Conservation (phyloP, 2,888 invertebrate genomes). For the Galerucella pusilla region DNA sequence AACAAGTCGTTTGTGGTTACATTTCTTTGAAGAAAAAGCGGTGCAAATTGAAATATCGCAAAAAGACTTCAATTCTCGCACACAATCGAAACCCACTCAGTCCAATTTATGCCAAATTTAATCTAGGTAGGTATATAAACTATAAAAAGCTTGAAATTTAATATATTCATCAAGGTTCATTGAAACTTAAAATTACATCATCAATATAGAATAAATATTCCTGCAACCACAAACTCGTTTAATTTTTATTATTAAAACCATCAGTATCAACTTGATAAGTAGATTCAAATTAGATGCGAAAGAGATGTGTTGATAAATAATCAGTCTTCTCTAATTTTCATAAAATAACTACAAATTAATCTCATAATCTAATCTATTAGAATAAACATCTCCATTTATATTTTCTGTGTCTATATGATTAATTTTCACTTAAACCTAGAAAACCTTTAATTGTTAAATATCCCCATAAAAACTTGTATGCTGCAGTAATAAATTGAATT, state of each 20-base stretch:
- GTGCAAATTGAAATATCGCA: conserved; percentile 1
- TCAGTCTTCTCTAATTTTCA: not conserved
- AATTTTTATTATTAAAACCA: conserved; percentile 22
- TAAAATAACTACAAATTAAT: not conserved
- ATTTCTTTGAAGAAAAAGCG: not conserved
- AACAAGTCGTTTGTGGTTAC: no score
- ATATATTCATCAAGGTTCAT: conserved; percentile 40
- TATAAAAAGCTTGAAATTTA: conserved; percentile 23
- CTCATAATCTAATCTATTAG: not conserved
- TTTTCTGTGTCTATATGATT: no score
- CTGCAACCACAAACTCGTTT: conserved; percentile 30
- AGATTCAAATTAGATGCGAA: conserved; percentile 25
- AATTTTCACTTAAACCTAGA: no score
- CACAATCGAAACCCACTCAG: conserved; percentile 28
- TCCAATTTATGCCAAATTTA: not conserved
- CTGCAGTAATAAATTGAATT: no score
- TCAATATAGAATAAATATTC: conserved; percentile 39
- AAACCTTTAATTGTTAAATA: no score
- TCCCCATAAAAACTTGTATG: no score
- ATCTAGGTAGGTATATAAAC: not conserved
- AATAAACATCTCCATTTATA: not conserved
- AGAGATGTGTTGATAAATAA: conserved; percentile 1
- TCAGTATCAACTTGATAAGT: conserved; percentile 17
- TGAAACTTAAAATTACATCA: conserved; percentile 44
- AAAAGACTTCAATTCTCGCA: conserved; percentile 38